phyloP scores from a whole-genome alignment of 1,140 invertebrate species.

The Thaumatotibia leucotreta region DNA sequence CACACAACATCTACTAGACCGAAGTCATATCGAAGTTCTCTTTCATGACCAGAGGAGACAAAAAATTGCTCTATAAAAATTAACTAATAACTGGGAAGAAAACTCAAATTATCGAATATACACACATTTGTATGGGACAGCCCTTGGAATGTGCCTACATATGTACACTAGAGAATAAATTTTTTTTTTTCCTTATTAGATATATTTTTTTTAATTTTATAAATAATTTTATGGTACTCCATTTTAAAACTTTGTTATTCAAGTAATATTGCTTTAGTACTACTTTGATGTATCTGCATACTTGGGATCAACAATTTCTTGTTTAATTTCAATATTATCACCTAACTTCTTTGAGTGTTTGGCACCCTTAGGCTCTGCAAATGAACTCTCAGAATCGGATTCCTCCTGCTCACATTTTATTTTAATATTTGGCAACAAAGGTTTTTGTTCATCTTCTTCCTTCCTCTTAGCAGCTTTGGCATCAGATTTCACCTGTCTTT shows the following conservation, averaged over 20 bases:
- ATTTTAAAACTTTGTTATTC: background rate
- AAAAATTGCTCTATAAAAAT: no score
- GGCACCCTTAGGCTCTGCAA: conserved; percentile 52
- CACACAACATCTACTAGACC: no score
- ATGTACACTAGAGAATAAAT: no score
- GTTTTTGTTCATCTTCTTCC: conserved; percentile 56
- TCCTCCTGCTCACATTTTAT: conserved; percentile 66
- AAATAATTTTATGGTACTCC: no score
- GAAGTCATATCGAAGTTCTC: no score
- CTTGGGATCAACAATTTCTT: conserved; percentile 49
- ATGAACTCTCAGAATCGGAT: conserved; percentile 61
- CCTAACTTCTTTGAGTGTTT: conserved; percentile 42
- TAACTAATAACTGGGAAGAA: no score
- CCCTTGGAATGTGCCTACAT: no score
- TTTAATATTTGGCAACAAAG: conserved; percentile 59
- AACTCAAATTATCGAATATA: no score
- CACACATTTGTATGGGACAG: no score
- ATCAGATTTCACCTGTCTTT: conserved; percentile 35
- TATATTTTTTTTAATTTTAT: no score
- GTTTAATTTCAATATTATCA: conserved; percentile 53
- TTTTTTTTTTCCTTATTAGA: no score
- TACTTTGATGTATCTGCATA: conserved; percentile 41
- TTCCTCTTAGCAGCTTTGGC: conserved; percentile 42
- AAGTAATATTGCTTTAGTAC: background rate
- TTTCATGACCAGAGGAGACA: no score